These are phyloP conservation scores for Mythimna ferrago DNA, from an alignment of 2,888 invertebrate species.

Conservation along the genomic window DNA sequence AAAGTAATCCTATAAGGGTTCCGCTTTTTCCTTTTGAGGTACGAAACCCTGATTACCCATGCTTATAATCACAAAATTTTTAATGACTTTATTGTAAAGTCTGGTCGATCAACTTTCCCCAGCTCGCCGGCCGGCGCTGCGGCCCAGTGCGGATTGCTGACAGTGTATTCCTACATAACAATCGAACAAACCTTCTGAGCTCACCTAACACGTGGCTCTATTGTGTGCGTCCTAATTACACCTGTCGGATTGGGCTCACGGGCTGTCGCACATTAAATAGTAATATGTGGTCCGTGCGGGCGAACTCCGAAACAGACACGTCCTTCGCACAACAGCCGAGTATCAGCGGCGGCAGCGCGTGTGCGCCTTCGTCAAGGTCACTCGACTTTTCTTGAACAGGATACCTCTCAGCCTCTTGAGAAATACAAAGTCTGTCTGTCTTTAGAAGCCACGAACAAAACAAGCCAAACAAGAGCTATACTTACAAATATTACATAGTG, in stretches of 20 bases:
- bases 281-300: neutral
- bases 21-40: too few relatives aligned
- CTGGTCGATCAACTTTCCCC: too few relatives aligned
- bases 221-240: constrained; percentile 23
- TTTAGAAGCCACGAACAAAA: too few relatives aligned
- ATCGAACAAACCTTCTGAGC: neutral
- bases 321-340: neutral
- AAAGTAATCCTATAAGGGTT: too few relatives aligned
- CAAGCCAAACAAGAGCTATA: neutral
- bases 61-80: too few relatives aligned
- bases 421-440: too few relatives aligned
- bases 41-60: too few relatives aligned
- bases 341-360: neutral
- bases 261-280: constrained; percentile 12
- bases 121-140: too few relatives aligned
- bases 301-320: neutral
- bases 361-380: neutral
- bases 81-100: too few relatives aligned
- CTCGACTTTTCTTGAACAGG: neutral
- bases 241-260: constrained; percentile 17
- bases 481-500: too few relatives aligned
- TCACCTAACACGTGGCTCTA: neutral
- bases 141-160: neutral
- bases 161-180: neutral
- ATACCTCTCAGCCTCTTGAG: neutral